These are phyloP conservation scores for Thalassophryne amazonica DNA, from an alignment of 2,797 vertebrate species.

Conservation along the genomic window DNA sequence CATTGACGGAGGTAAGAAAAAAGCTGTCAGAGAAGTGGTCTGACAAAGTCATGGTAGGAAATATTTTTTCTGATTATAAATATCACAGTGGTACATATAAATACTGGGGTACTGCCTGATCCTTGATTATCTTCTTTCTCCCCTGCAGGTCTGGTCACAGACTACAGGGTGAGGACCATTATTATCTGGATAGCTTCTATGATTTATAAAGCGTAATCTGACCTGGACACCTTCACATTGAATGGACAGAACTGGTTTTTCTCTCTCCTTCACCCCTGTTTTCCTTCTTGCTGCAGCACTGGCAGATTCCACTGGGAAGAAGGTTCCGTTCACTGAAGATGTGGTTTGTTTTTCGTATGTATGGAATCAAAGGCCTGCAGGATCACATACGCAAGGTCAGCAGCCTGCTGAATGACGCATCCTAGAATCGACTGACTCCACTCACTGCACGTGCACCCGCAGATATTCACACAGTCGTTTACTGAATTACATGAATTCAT, in stretches of 20 bases:
- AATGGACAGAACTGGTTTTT: not conserved
- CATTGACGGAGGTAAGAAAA: too few relatives aligned
- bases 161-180: constrained; percentile 63
- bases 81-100: too few relatives aligned
- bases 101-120: not conserved
- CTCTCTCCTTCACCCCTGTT: not conserved
- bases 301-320: constrained; percentile 94
- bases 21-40: too few relatives aligned
- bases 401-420: not conserved
- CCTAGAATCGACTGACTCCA: not conserved
- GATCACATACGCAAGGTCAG: constrained; percentile 91
- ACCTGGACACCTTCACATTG: not conserved
- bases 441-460: not conserved
- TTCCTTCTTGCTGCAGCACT: constrained; percentile 79
- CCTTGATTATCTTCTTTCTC: constrained; percentile 1
- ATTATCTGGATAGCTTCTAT: not conserved
- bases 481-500: too few relatives aligned
- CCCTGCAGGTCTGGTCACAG: constrained; percentile 63
- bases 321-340: constrained; percentile 95
- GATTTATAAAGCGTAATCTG: not conserved
- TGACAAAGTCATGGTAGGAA: too few relatives aligned
- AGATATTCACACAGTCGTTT: too few relatives aligned
- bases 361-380: constrained; percentile 88
- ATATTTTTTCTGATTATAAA: too few relatives aligned
- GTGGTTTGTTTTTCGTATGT: constrained; percentile 96